These are phyloP conservation scores for Atta cephalotes DNA, from an alignment of 1,140 invertebrate species.

Conservation along the genomic window DNA sequence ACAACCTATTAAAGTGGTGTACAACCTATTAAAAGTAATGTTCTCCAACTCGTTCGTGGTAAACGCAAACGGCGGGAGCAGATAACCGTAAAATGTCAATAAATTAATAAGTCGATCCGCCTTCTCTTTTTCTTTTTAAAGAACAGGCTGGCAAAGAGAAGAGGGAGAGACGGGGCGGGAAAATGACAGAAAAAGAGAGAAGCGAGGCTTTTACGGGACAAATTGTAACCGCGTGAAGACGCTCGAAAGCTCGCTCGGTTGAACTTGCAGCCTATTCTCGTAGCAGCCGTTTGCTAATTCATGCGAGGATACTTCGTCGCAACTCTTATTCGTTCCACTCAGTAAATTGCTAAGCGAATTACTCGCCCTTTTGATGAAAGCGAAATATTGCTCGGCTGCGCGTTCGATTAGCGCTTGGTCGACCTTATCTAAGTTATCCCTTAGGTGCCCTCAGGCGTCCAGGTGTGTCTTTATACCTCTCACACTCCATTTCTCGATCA, in stretches of 20 bases:
- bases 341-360: constrained; percentile 81
- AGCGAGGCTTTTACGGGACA: not conserved
- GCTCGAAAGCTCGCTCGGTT: constrained; percentile 42
- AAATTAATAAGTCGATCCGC: constrained; percentile 40
- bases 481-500: constrained; percentile 76
- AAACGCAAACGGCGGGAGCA: constrained; percentile 12
- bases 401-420: constrained; percentile 71
- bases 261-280: constrained; percentile 63
- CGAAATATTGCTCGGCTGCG: constrained; percentile 21
- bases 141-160: no score
- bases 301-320: constrained; percentile 68
- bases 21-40: constrained; percentile 38
- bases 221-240: constrained; percentile 37
- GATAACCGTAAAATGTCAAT: constrained; percentile 45
- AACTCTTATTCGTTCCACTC: constrained; percentile 74
- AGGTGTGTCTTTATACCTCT: constrained; percentile 72
- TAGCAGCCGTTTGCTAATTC: constrained; percentile 70
- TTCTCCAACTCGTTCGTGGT: not conserved
- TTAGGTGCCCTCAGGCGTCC: constrained; percentile 57
- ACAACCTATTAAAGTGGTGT: not conserved
- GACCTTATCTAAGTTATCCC: constrained; percentile 72
- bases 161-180: not conserved
- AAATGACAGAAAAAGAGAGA: not conserved
- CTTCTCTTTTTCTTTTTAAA: not conserved
- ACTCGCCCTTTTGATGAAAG: constrained; percentile 76